Base-by-base conservation (phyloP, 2,113 vertebrate genomes). In the Thamnophis sirtalis region DNA sequence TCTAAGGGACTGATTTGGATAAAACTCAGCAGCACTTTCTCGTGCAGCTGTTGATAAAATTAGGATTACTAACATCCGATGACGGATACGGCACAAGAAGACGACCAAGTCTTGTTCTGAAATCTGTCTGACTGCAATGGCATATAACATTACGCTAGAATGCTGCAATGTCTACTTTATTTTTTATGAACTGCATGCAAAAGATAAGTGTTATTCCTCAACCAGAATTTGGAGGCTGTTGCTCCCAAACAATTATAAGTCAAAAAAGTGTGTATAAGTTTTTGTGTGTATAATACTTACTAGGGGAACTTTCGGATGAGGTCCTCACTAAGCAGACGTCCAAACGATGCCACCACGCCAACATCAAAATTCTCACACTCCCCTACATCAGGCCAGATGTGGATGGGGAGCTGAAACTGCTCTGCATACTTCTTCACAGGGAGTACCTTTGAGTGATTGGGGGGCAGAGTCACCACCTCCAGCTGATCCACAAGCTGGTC, bases 331-430 rank as follows among this genome's bases (percentile, higher is more conserved):
- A 99, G 97, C 38, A 99, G 98, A 89, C 98, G 98, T 28, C 99
- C 99, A 38, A 99, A 99, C 0, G 99, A 99, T 85, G 99, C 99
- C 93, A 99, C 98, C 43, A 99, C 98, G 0, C 98, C 99, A 3
- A 99, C 98, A 22, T 99, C 98, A 86, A 99, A 99, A 9, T 95
- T 97, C 15, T 97, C 97, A 0, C 48, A 91, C 0, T 96, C 92
- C 0, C 97, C 96, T 0, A 98, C 94, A 1, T 96, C 94, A 0
- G 99, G 99, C 99, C 99, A 99, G 63, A 97, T 96, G 1, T 98
- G 98, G 7, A 98, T 63, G 0, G 97, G 96, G 0, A 99, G 98
- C 73, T 94, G 95, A 51, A 98, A 96, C 92, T 98, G 96, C 4
- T 93, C 87, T 1, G 99, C 98, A 7, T 98, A 99, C 5, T 93